These are phyloP conservation scores for Coelopa frigida DNA, from an alignment of 1,140 invertebrate genomes.

Conservation along the genomic window DNA sequence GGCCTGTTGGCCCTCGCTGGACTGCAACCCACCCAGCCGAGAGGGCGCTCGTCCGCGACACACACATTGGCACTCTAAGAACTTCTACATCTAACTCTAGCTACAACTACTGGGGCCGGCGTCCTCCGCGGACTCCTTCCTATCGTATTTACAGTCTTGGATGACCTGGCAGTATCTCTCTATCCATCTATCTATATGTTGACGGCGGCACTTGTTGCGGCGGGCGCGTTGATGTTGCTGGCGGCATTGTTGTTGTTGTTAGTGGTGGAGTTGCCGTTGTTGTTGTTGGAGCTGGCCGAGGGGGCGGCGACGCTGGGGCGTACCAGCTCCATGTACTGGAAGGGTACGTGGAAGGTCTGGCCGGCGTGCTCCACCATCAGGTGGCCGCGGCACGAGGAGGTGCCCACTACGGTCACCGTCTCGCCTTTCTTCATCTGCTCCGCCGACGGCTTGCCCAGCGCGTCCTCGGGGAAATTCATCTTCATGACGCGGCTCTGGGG, in stretches of 20 bases:
- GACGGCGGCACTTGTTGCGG: slow-evolving; percentile 12
- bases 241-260: slow-evolving; percentile 15
- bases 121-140: too few relatives aligned
- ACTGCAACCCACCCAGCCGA: too few relatives aligned
- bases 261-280: slow-evolving; percentile 7
- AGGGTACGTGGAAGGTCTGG: slow-evolving; percentile 73
- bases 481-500: slow-evolving; percentile 88
- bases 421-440: slow-evolving; percentile 65
- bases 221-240: slow-evolving; percentile 7
- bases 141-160: too few relatives aligned
- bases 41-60: too few relatives aligned
- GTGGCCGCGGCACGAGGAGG: slow-evolving; percentile 71
- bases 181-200: too few relatives aligned
- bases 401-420: slow-evolving; percentile 72
- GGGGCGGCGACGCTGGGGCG: not conserved
- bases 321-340: slow-evolving; percentile 62
- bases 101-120: too few relatives aligned
- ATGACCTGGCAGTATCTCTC: too few relatives aligned
- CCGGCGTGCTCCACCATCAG: slow-evolving; percentile 77
- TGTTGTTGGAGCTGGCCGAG: slow-evolving; percentile 4
- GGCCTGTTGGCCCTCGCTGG: too few relatives aligned
- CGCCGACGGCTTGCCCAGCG: slow-evolving; percentile 44
- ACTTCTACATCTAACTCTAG: too few relatives aligned
- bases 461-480: slow-evolving; percentile 68
- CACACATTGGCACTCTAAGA: too few relatives aligned